These are phyloP conservation scores for Gorsachius magnificus DNA, from an alignment of 2,797 vertebrate genomes.

Conservation along the genomic window DNA sequence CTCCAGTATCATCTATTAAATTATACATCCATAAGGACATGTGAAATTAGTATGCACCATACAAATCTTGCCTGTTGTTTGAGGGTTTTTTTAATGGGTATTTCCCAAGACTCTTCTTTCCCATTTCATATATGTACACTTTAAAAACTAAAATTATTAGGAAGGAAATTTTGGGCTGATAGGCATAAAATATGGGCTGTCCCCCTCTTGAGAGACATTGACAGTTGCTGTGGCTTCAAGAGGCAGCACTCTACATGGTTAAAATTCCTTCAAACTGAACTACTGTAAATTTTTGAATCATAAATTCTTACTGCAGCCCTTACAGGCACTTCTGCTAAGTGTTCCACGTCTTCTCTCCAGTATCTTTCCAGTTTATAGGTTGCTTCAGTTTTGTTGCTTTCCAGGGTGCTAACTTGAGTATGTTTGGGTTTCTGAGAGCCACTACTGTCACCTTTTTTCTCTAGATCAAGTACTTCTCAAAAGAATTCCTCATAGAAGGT, in stretches of 20 bases:
- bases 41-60: neutral
- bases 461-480: neutral
- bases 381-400: neutral
- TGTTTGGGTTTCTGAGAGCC: neutral
- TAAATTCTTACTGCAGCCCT: neutral
- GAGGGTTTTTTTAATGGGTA: neutral
- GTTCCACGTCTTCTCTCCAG: neutral
- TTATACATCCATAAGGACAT: neutral
- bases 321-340: neutral
- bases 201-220: neutral
- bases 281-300: neutral
- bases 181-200: neutral
- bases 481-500: neutral
- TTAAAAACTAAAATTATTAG: neutral
- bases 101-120: neutral
- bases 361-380: neutral
- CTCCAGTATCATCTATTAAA: neutral
- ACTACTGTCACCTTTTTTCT: neutral
- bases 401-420: neutral
- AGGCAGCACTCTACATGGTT: neutral
- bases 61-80: neutral
- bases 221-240: neutral
- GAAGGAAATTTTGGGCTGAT: neutral
- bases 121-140: neutral
- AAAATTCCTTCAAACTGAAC: neutral